Base-by-base conservation (phyloP, 2,797 vertebrate genomes). In the Amniataba percoides region DNA sequence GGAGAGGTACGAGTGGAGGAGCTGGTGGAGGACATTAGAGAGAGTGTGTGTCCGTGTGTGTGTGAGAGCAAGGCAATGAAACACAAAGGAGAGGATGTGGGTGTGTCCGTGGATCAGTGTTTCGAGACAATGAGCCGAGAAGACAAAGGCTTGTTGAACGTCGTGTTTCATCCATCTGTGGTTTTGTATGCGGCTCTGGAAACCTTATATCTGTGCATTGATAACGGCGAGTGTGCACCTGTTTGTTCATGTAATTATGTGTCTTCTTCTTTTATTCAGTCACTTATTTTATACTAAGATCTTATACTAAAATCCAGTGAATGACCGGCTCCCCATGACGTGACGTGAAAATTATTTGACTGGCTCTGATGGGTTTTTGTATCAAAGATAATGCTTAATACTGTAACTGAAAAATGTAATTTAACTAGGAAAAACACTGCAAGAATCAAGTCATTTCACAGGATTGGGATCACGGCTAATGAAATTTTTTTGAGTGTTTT, bases 31-130 rank as follows among this genome's bases (percentile, higher is more conserved):
- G 40, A 21, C 48, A 53, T 31, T 31, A 58, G 21, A 53, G 71
- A 61, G 45, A 55, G 65, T 46, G 43, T 27, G 18, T 16, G 64
- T 34, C 81, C 61, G 45, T 59, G 65, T 46, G 43, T 27, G 18
- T 16, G 64, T 34, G 83, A 21, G 58, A 7, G 60, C 6, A 36
- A 15, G 58, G 57, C 15, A 53, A 42, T 18, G 49, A 74, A 70
- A 77, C 71, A 85, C 84, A 88, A 87, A 85, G 66, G 58, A 62
- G 51, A 69, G 74, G 75, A 78, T 82, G 87, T 87, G 87, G 88
- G 85, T 71, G 81, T 86, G 84, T 77, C 71, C 68, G 10, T 1
- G 62, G 52, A 81, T 77, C 80, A 31, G 51, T 73, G 70, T 73
- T 78, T 16, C 7, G 62, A 84, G 68, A 85, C 87, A 87, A 70